Percentiles rank a stretch among this genome's conserved stretches.
These are phyloP conservation scores for Mimumesa dahlbomi DNA, from an alignment of 2,888 invertebrate genomes.

Conservation along the genomic window DNA sequence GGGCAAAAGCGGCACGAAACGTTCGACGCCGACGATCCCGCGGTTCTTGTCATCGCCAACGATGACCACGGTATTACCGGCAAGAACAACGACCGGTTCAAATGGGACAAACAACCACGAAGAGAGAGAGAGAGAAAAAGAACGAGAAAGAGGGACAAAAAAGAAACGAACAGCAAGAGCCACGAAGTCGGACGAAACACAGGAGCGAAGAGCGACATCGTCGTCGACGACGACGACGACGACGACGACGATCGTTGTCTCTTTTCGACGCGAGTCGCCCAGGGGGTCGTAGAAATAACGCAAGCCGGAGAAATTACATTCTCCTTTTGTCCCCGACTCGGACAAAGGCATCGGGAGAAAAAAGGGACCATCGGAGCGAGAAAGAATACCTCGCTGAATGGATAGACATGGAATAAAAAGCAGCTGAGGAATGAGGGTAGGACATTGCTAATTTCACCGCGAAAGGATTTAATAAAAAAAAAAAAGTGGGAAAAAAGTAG, in stretches of 20 bases:
- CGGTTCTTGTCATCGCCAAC: constrained; percentile 52
- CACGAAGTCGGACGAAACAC: no score
- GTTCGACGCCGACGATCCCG: constrained; percentile 49
- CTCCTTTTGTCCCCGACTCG: constrained; percentile 61
- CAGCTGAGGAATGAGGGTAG: constrained; percentile 38
- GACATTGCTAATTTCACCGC: constrained; percentile 60
- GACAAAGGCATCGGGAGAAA: constrained; percentile 58
- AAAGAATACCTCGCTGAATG: constrained; percentile 54
- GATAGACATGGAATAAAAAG: constrained; percentile 52
- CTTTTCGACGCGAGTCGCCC: constrained; percentile 49
- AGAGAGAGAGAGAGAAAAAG: not conserved
- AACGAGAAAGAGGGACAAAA: constrained; percentile 12
- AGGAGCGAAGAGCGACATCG: no score
- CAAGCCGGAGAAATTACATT: constrained; percentile 65
- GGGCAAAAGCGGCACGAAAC: constrained; percentile 24
- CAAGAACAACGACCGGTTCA: constrained; percentile 42
- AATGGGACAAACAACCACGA: not conserved
- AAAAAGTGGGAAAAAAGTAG: not conserved
- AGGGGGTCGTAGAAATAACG: constrained; percentile 63
- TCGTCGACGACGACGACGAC: no score
- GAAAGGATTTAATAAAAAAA: constrained; percentile 37
- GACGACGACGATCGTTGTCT: constrained; percentile 31
- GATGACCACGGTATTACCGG: constrained; percentile 44
- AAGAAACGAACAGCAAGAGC: constrained; percentile 24
- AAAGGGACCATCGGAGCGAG: constrained; percentile 53